Evolutionary conservation across 2,888 invertebrate species (phyloP).

Genomic region (Trileptium ribeirensis): DNA sequence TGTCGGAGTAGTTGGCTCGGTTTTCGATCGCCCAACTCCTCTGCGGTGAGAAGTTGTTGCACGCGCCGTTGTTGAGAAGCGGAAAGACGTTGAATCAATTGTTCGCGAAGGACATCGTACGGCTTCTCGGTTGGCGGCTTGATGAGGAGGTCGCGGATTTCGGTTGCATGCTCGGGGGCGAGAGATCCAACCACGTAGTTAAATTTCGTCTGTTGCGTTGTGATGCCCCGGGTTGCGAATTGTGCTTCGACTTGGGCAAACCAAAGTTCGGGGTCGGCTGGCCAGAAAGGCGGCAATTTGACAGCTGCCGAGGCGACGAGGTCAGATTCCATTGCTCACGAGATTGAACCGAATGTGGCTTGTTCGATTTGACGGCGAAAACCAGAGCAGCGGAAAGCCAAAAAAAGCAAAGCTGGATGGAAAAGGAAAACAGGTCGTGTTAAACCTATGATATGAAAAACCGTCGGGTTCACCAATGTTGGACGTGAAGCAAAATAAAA

Average conservation of each 20-base stretch:
- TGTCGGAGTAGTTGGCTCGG: not conserved
- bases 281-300: not conserved
- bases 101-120: not conserved
- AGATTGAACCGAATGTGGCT: not conserved
- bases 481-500: not conserved
- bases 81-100: not conserved
- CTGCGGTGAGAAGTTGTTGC: not conserved
- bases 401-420: not conserved
- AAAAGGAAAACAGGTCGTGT: not conserved
- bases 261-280: not conserved
- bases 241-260: not conserved
- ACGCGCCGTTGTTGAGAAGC: not conserved
- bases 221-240: not conserved
- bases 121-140: not conserved
- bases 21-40: not conserved
- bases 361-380: not conserved
- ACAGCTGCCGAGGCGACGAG: not conserved
- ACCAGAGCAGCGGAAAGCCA: not conserved
- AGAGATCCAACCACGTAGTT: not conserved
- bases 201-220: not conserved
- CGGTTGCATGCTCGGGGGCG: not conserved
- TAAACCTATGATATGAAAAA: not conserved
- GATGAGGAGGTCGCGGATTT: not conserved
- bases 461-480: not conserved
- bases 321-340: not conserved